These are phyloP conservation scores for Ranitomeya imitator DNA, from an alignment of 2,113 vertebrate genomes.

Conservation along the genomic window DNA sequence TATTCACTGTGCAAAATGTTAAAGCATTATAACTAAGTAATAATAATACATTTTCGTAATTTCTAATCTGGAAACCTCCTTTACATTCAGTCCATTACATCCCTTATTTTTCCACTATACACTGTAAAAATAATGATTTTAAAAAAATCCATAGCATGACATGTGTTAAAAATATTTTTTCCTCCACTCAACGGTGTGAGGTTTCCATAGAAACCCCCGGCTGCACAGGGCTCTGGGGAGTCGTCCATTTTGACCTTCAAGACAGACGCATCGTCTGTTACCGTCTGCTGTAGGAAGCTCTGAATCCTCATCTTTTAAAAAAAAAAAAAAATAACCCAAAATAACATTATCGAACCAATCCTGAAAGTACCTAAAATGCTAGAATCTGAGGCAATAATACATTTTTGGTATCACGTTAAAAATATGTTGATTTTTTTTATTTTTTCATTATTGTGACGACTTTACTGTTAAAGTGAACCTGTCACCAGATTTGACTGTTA, in stretches of 20 bases:
- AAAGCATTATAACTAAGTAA: background rate
- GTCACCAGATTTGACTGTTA: too few species aligned
- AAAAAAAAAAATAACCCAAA: background rate
- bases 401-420: background rate
- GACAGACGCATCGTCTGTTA: conserved; percentile 44
- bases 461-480: background rate
- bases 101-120: background rate
- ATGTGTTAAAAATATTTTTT: conserved; percentile 45
- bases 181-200: conserved; percentile 25
- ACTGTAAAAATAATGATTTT: conserved; percentile 53
- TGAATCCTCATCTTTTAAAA: background rate
- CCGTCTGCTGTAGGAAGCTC: conserved; percentile 22
- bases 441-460: background rate
- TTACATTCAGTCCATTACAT: background rate
- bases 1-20: background rate
- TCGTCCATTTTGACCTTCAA: conserved; percentile 47
- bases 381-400: background rate
- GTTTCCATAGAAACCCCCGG: conserved; percentile 51
- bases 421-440: background rate
- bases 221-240: conserved; percentile 42
- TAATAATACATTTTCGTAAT: background rate
- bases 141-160: conserved; percentile 49
- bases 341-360: background rate
- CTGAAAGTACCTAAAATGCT: background rate
- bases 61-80: background rate